A percentile compares a stretch with the other conserved stretches of the same genome.
Conservation (phyloP, 2,113 vertebrate genomes). For the Perognathus longimembris region DNA sequence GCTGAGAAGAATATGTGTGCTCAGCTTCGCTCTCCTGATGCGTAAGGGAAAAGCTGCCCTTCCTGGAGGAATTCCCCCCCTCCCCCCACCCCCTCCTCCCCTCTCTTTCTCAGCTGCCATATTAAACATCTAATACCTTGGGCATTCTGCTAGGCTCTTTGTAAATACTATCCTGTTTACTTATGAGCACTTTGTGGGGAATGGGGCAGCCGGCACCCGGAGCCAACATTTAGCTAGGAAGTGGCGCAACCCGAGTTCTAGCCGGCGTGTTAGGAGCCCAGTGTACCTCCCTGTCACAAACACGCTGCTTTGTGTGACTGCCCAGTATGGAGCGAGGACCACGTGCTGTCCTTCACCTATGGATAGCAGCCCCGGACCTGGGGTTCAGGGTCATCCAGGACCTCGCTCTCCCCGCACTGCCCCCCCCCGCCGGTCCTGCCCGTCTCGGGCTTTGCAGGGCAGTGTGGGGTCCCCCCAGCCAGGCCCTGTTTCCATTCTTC, state of each 20-base stretch:
- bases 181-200: too few relatives aligned
- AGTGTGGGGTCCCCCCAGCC: too few relatives aligned
- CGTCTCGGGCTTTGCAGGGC: background rate
- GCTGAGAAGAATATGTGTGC: slow-evolving; percentile 50
- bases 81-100: background rate
- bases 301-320: rapidly evolving
- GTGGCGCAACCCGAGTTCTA: rapidly evolving
- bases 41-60: background rate
- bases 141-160: background rate
- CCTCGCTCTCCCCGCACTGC: background rate
- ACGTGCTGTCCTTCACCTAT: rapidly evolving
- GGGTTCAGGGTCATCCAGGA: background rate
- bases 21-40: background rate
- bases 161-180: background rate
- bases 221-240: background rate
- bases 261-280: rapidly evolving
- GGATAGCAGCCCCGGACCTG: background rate
- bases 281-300: background rate
- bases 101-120: background rate
- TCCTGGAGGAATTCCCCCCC: background rate
- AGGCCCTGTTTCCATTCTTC: too few relatives aligned
- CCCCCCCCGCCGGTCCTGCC: background rate
- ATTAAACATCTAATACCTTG: background rate
- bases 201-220: background rate
- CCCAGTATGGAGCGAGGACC: rapidly evolving